Evolutionary conservation across 2,888 invertebrate genomes (phyloP).

Genomic region (Dinocampus coccinellae): DNA sequence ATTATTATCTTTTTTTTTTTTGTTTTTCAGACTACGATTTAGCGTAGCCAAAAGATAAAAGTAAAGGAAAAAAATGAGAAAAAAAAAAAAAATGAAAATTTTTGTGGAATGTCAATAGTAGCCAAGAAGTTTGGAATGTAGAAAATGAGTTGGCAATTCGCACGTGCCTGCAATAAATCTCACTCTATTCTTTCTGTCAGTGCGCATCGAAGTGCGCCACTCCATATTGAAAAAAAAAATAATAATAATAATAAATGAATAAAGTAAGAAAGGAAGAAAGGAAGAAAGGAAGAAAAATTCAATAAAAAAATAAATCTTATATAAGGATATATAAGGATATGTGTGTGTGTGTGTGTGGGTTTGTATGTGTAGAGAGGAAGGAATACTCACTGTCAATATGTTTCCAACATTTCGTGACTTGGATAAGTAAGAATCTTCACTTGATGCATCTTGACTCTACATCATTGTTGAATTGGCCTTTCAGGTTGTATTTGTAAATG

Average conservation of each 20-base stretch:
- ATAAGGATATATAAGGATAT: too few relatives aligned
- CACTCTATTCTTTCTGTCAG: neutral
- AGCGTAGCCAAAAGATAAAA: too few relatives aligned
- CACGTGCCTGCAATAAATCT: slow-evolving; percentile 29
- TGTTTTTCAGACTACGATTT: too few relatives aligned
- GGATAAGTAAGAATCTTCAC: neutral
- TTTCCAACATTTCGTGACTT: neutral
- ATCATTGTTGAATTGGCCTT: neutral
- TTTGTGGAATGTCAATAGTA: too few relatives aligned
- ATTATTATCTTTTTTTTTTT: too few relatives aligned
- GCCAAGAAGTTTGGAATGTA: neutral
- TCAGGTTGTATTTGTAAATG: neutral
- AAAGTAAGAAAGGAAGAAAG: too few relatives aligned
- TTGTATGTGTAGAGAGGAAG: neutral
- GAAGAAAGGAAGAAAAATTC: too few relatives aligned
- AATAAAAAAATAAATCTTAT: neutral
- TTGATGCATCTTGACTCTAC: neutral
- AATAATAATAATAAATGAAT: too few relatives aligned
- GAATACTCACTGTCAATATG: neutral
- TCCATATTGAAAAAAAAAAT: neutral
- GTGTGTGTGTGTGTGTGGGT: too few relatives aligned
- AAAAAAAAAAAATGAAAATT: too few relatives aligned
- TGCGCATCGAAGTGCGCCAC: neutral
- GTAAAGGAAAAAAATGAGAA: too few relatives aligned
- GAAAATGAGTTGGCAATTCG: slow-evolving; percentile 8